A percentile compares a stretch with the other conserved stretches of the same genome.
Conservation (phyloP, 2,888 invertebrate species). For the Aleiodes testaceus region DNA sequence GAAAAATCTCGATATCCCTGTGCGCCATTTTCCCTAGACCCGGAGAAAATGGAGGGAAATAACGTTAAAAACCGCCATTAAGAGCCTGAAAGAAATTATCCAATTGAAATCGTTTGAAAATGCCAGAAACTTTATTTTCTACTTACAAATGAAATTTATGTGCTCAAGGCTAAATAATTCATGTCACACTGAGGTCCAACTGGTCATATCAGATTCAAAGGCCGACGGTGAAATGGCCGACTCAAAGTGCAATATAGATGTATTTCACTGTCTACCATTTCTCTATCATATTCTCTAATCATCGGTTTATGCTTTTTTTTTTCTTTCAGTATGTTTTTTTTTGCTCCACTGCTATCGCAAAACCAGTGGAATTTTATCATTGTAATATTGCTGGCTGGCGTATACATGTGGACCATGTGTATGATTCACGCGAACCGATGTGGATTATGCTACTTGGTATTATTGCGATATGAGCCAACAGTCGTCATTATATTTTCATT, state of each 20-base stretch:
- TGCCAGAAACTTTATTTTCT: background rate
- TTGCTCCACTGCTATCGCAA: constrained; percentile 16
- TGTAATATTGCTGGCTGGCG: constrained; percentile 27
- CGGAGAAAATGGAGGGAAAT: no score
- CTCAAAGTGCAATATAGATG: constrained; percentile 22
- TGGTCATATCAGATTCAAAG: constrained; percentile 22
- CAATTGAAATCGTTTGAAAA: background rate
- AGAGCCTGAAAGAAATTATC: background rate
- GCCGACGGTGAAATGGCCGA: constrained; percentile 18
- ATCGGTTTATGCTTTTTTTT: constrained; percentile 12
- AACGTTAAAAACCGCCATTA: no score
- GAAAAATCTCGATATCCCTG: no score
- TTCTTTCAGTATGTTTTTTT: constrained; percentile 1
- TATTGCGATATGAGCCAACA: constrained; percentile 29
- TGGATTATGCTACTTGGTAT: constrained; percentile 26
- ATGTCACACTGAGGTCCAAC: constrained; percentile 25
- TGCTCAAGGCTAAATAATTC: constrained; percentile 24
- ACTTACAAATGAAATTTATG: background rate
- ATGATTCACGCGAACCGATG: constrained; percentile 44
- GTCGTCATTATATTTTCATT: constrained; percentile 41
- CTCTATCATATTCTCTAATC: constrained; percentile 28
- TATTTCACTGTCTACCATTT: constrained; percentile 29
- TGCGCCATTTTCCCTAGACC: no score
- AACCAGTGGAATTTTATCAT: constrained; percentile 42
- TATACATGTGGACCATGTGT: constrained; percentile 26